A percentile compares a stretch with the other conserved stretches of the same genome.
Evolutionary conservation across 1,140 invertebrate genomes (phyloP).

Genomic region (Grapholita molesta): DNA sequence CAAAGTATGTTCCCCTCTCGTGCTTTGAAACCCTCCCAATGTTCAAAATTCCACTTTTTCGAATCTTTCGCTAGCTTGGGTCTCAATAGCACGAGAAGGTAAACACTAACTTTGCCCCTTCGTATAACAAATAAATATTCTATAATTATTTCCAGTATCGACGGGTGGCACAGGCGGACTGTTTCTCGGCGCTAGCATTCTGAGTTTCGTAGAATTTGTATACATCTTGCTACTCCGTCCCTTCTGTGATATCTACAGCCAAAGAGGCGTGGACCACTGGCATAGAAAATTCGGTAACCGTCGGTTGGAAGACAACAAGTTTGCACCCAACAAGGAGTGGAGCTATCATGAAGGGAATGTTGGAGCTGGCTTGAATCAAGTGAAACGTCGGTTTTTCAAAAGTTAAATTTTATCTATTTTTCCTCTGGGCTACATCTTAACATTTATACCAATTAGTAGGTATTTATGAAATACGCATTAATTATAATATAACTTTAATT

Average conservation of each 20-base stretch:
- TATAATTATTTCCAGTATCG: slow-evolving; percentile 79
- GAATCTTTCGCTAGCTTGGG: no score
- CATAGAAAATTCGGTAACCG: slow-evolving; percentile 56
- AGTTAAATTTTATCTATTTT: background rate
- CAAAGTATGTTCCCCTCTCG: no score
- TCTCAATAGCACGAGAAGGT: no score
- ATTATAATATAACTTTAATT: no score
- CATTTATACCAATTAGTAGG: no score
- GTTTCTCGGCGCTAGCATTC: slow-evolving; percentile 81
- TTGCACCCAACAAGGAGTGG: slow-evolving; percentile 39
- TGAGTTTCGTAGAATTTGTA: slow-evolving; percentile 81
- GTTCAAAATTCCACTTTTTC: no score
- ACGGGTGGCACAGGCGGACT: slow-evolving; percentile 81
- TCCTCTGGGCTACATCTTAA: no score
- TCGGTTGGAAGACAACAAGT: slow-evolving; percentile 52
- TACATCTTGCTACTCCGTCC: slow-evolving; percentile 65
- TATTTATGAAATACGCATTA: no score
- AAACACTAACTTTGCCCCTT: no score
- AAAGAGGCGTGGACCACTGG: slow-evolving; percentile 55
- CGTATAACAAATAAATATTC: no score
- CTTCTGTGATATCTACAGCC: slow-evolving; percentile 61
- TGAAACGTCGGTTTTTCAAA: background rate
- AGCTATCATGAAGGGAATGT: slow-evolving; percentile 22
- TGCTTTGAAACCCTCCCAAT: no score
- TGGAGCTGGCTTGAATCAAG: background rate